Evolutionary conservation across 2,113 vertebrate genomes (phyloP).

Genomic region (Lepisosteus osseus): DNA sequence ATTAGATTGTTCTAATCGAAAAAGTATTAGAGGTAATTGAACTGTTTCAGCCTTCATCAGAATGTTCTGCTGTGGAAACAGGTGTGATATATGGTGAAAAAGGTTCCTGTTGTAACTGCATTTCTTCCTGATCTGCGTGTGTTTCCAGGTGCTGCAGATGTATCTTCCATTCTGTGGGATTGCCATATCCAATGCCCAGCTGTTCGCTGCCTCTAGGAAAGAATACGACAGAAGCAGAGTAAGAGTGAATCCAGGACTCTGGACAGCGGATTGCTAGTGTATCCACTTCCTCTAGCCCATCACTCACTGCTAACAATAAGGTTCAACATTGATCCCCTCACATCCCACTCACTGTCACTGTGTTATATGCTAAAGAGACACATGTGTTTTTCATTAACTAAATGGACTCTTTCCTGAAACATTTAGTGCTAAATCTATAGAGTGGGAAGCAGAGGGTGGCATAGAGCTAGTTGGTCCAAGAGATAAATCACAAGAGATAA

Average conservation of each 20-base stretch:
- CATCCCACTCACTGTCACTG: slow-evolving; percentile 46
- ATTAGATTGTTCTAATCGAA: too few relatives aligned
- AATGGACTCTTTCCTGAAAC: slow-evolving; percentile 31
- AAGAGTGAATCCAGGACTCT: slow-evolving; percentile 48
- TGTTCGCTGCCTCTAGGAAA: slow-evolving; percentile 95
- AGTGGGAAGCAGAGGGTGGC: slow-evolving; percentile 7
- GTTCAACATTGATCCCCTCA: slow-evolving; percentile 51
- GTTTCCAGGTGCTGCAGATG: slow-evolving; percentile 92
- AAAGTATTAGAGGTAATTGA: too few relatives aligned
- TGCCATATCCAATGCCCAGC: slow-evolving; percentile 94
- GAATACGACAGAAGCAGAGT: slow-evolving; percentile 97
- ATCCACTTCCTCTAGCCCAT: slow-evolving; percentile 32
- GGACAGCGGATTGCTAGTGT: slow-evolving; percentile 15
- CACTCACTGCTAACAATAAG: slow-evolving; percentile 46
- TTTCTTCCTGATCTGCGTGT: neutral
- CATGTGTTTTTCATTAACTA: slow-evolving; percentile 31
- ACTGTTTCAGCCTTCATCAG: too few relatives aligned
- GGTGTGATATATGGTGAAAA: too few relatives aligned
- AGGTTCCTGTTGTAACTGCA: too few relatives aligned
- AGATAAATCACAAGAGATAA: slow-evolving; percentile 42
- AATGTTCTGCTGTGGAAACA: too few relatives aligned
- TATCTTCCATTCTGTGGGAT: slow-evolving; percentile 98
- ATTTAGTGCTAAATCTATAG: slow-evolving; percentile 20
- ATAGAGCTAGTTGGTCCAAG: slow-evolving; percentile 14
- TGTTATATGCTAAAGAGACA: slow-evolving; percentile 41